Evolutionary conservation across 1,140 invertebrate genomes (phyloP).

Genomic region (Sminthurides bifidus): DNA sequence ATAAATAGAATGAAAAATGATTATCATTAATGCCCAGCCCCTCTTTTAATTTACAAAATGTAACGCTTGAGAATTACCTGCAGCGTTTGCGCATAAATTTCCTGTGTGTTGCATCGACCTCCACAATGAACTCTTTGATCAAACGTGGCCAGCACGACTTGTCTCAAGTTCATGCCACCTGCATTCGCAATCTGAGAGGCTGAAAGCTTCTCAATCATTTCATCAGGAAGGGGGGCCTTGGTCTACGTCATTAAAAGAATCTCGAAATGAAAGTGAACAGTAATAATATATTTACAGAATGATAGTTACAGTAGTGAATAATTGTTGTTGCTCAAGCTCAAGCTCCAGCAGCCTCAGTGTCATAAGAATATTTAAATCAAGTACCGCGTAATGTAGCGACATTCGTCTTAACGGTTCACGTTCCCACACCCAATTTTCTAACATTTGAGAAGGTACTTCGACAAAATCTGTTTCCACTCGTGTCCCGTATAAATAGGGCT

Average conservation of each 20-base stretch:
- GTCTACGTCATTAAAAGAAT: slow-evolving; percentile 31
- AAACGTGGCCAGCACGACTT: slow-evolving; percentile 42
- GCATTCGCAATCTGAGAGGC: slow-evolving; percentile 42
- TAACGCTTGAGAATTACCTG: slow-evolving; percentile 20
- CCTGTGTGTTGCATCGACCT: slow-evolving; percentile 38
- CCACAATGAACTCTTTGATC: slow-evolving; percentile 41
- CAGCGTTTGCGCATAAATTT: slow-evolving; percentile 37
- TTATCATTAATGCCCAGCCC: neutral
- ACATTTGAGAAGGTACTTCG: slow-evolving; percentile 48
- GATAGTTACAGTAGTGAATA: no score
- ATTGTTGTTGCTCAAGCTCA: no score
- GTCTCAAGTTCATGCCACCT: slow-evolving; percentile 42
- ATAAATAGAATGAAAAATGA: slow-evolving; percentile 1
- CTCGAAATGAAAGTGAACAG: slow-evolving; percentile 2
- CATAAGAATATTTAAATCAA: neutral
- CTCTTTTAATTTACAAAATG: neutral
- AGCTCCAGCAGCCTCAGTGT: no score
- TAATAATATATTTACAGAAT: no score
- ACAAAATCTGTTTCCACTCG: slow-evolving; percentile 46
- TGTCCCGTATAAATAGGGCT: slow-evolving; percentile 41
- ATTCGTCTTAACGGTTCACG: slow-evolving; percentile 41
- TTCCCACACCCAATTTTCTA: slow-evolving; percentile 49
- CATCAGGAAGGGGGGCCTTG: slow-evolving; percentile 38
- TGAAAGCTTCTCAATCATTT: slow-evolving; percentile 40
- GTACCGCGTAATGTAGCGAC: slow-evolving; percentile 42